Evolutionary conservation across 2,797 vertebrate genomes (phyloP).

Genomic region (Odontamblyopus lacepedii): DNA sequence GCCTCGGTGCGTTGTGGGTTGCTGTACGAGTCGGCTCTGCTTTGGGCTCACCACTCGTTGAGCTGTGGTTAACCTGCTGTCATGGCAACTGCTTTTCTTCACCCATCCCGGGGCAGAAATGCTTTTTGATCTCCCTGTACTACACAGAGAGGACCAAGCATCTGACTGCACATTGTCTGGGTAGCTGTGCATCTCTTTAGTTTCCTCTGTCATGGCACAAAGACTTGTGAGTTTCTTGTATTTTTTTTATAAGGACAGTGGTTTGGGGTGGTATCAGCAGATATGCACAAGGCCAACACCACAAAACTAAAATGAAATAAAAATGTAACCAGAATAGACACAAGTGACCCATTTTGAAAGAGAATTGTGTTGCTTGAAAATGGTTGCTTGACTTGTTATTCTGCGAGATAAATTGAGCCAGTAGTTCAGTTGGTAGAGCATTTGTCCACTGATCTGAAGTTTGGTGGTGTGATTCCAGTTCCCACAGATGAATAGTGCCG

Average conservation of each 20-base stretch:
- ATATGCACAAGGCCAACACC: background rate
- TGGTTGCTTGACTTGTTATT: background rate
- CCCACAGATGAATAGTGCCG: no score
- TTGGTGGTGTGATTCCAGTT: no score
- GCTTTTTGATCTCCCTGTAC: slow-evolving; percentile 85
- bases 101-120: slow-evolving; percentile 79
- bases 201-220: slow-evolving; percentile 49
- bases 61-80: slow-evolving; percentile 87
- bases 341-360: background rate
- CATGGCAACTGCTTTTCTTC: slow-evolving; percentile 88
- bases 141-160: slow-evolving; percentile 82
- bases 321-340: background rate
- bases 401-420: background rate
- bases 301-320: background rate
- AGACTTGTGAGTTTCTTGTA: slow-evolving; percentile 25
- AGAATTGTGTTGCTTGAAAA: background rate
- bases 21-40: slow-evolving; percentile 72
- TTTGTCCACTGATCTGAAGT: no score
- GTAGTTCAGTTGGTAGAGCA: no score
- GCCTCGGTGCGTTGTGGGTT: slow-evolving; percentile 78
- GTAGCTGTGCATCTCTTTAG: slow-evolving; percentile 68
- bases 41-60: slow-evolving; percentile 82
- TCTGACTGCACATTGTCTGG: slow-evolving; percentile 78
- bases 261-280: slow-evolving; percentile 1
- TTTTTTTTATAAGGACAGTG: slow-evolving; percentile 17